A percentile compares a stretch with the other conserved stretches of the same genome.
phyloP scores from a whole-genome alignment of 2,888 invertebrate genomes.

The Imbricaverruca yamaguchii region DNA sequence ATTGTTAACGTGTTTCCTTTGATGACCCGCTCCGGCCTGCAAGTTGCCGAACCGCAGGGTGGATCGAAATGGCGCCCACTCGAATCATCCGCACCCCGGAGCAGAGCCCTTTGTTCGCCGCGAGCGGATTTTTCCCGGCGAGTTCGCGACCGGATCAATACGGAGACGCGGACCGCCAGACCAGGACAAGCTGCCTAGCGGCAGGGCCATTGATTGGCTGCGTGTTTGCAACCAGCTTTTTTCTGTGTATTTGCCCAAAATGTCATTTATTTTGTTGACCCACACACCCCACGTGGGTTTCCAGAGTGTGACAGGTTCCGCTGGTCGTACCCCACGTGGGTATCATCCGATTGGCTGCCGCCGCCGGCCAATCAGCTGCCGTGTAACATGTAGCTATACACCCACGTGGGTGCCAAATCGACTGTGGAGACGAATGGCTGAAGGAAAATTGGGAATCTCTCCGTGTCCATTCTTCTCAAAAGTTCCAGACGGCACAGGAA shows the following conservation, averaged over 20 bases:
- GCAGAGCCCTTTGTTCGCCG: not conserved
- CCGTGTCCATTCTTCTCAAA: not conserved
- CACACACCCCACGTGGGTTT: not conserved
- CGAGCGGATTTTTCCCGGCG: not conserved
- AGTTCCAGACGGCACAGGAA: not conserved
- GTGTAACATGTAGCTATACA: not conserved
- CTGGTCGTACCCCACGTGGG: not conserved
- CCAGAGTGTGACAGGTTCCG: too few relatives aligned
- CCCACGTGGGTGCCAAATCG: not conserved
- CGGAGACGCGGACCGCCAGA: not conserved
- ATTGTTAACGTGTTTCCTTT: slow-evolving; percentile 3
- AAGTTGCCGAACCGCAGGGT: not conserved
- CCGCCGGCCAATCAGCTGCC: not conserved
- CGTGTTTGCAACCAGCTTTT: slow-evolving; percentile 17
- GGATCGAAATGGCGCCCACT: not conserved
- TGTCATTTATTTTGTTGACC: slow-evolving; percentile 18
- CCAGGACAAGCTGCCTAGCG: not conserved
- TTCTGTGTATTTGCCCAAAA: slow-evolving; percentile 18
- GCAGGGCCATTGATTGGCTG: slow-evolving; percentile 15
- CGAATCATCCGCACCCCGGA: too few relatives aligned
- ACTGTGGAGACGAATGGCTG: not conserved
- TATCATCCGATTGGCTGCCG: not conserved
- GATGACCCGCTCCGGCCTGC: not conserved
- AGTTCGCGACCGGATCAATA: not conserved
- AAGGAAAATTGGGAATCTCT: slow-evolving; percentile 6